These are phyloP conservation scores for Pitta sordida DNA, from an alignment of 2,113 vertebrate species.

Conservation along the genomic window DNA sequence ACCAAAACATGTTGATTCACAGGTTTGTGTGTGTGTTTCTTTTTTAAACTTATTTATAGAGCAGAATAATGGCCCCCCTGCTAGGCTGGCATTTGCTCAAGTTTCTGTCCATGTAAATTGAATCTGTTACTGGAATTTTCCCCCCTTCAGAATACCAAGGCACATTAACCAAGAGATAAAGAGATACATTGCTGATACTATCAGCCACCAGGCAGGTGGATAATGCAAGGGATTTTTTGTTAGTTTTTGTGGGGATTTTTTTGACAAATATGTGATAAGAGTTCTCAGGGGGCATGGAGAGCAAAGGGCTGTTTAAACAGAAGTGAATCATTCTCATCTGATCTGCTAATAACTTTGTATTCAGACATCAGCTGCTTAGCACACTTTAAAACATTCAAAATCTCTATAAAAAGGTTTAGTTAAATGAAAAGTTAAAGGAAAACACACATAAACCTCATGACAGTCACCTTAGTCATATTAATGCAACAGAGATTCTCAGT, in stretches of 20 bases:
- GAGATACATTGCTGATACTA: conserved; percentile 70
- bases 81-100: conserved; percentile 81
- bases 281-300: conserved; percentile 64
- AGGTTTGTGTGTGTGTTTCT: conserved; percentile 75
- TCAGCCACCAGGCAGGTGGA: conserved; percentile 72
- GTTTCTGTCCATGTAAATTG: conserved; percentile 79
- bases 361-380: conserved; percentile 53
- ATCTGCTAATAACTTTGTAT: conserved; percentile 71
- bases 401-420: background rate
- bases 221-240: conserved; percentile 40
- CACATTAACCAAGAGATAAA: conserved; percentile 77
- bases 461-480: background rate
- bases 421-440: background rate
- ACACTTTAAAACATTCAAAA: conserved; percentile 40
- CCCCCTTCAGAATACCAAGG: conserved; percentile 78
- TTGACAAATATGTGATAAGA: conserved; percentile 77
- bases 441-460: background rate
- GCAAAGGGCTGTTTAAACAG: conserved; percentile 73
- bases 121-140: conserved; percentile 81
- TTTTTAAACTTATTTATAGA: conserved; percentile 84
- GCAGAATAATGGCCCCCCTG: conserved; percentile 78
- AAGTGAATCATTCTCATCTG: conserved; percentile 64
- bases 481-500: background rate
- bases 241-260: conserved; percentile 59
- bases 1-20: conserved; percentile 83